Conservation (phyloP, 92 coral and sea anemone species). For the Epizoanthus illoricatus region DNA sequence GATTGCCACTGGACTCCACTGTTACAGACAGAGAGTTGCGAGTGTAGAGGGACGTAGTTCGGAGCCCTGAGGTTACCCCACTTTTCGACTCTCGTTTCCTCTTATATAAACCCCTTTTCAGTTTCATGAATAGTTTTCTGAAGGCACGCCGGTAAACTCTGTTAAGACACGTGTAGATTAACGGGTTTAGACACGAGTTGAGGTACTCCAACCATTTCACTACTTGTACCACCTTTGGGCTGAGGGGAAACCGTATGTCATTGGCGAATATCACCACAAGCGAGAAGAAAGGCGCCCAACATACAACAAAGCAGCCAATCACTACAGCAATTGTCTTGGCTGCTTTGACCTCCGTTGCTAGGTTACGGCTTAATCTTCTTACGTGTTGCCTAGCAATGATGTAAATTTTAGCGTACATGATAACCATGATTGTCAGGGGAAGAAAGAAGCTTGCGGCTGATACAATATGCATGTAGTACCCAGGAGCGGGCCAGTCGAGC, state of each 20-base stretch:
- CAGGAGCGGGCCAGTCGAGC: constrained; percentile 52
- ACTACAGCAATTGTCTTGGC: constrained; percentile 86
- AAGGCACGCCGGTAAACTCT: constrained; percentile 78
- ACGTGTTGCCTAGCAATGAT: constrained; percentile 80
- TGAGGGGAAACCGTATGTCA: constrained; percentile 48
- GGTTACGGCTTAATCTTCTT: constrained; percentile 56
- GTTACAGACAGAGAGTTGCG: constrained; percentile 23
- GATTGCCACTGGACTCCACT: background rate
- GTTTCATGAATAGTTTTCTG: constrained; percentile 52
- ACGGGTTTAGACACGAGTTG: constrained; percentile 76
- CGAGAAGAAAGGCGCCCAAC: constrained; percentile 83
- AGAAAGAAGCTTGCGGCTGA: constrained; percentile 68
- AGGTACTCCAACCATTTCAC: constrained; percentile 80
- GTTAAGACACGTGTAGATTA: constrained; percentile 75
- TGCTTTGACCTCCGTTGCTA: constrained; percentile 75
- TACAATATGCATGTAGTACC: constrained; percentile 61
- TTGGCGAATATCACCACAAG: constrained; percentile 67
- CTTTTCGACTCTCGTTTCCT: background rate
- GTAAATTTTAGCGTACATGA: constrained; percentile 75
- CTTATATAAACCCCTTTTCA: background rate
- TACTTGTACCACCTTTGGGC: constrained; percentile 55
- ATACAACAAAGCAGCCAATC: constrained; percentile 72
- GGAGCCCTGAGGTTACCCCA: background rate
- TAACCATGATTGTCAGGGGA: constrained; percentile 70
- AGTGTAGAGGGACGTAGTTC: background rate